Percentiles rank a stretch among this genome's conserved stretches.
Evolutionary conservation across 2,113 vertebrate species (phyloP).

Genomic region (Hemibagrus wyckioides): DNA sequence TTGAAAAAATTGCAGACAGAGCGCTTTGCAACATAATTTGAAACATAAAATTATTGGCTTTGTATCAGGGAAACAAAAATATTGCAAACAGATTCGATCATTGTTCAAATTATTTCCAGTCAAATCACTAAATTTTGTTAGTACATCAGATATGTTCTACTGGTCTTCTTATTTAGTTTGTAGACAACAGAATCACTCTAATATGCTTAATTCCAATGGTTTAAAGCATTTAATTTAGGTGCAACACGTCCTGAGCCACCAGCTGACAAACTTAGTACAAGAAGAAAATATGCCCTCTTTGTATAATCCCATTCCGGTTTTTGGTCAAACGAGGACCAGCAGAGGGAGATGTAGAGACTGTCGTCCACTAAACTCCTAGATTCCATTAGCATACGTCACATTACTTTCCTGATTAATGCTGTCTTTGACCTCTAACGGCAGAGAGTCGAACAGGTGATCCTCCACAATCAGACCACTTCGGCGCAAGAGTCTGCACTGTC

Average conservation of each 20-base stretch:
- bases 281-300: conserved; percentile 4
- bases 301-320: not conserved
- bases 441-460: conserved; percentile 94
- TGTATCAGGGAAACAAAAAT: conserved; percentile 31
- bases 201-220: conserved; percentile 19
- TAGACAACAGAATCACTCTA: not conserved
- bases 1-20: not conserved
- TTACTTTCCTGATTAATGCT: conserved; percentile 87
- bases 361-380: conserved; percentile 69
- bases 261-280: conserved; percentile 3
- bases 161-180: not conserved
- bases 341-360: not conserved
- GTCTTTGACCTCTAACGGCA: conserved; percentile 92
- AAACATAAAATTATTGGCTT: not conserved
- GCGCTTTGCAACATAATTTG: not conserved
- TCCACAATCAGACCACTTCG: conserved; percentile 88
- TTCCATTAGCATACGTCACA: conserved; percentile 84
- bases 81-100: conserved; percentile 15
- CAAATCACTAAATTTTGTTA: not conserved
- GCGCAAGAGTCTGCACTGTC: conserved; percentile 87
- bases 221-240: conserved; percentile 22
- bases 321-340: not conserved
- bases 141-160: conserved; percentile 1
- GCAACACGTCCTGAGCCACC: conserved; percentile 35
- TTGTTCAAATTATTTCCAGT: not conserved